A percentile compares a stretch with the other conserved stretches of the same genome.
These are phyloP conservation scores for Paracanthobrama guichenoti DNA, from an alignment of 2,113 vertebrate genomes.

Conservation along the genomic window DNA sequence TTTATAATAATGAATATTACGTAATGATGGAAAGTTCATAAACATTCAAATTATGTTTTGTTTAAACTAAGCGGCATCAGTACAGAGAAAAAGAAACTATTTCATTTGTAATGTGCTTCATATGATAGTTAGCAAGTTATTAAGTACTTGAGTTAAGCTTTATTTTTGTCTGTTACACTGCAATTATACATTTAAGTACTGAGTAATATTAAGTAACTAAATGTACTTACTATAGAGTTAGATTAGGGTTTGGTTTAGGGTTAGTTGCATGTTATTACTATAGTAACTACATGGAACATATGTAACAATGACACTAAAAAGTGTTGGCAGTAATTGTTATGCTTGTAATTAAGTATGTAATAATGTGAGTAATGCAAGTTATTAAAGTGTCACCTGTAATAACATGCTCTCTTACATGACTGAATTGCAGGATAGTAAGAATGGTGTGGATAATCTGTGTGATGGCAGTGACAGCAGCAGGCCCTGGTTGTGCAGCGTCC, in stretches of 20 bases:
- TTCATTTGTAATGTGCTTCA: background rate
- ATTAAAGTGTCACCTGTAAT: background rate
- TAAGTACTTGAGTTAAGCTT: background rate
- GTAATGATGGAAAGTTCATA: background rate
- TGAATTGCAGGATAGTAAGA: conserved; percentile 68
- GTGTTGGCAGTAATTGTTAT: no score
- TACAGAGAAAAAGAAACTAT: background rate
- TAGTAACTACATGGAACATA: no score
- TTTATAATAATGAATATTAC: background rate
- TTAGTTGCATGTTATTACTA: no score
- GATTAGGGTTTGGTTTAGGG: no score
- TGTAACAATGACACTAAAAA: no score
- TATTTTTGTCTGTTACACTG: no score
- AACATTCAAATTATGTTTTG: background rate
- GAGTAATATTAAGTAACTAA: no score
- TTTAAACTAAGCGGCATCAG: background rate
- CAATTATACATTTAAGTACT: no score
- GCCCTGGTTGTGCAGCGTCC: conserved; percentile 73
- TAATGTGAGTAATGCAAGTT: background rate
- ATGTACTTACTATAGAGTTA: no score
- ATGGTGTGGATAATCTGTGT: conserved; percentile 72
- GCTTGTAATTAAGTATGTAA: background rate
- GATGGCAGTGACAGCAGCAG: conserved; percentile 33
- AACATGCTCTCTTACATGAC: background rate
- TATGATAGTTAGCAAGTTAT: background rate